Percentiles rank a stretch among this genome's conserved stretches.
Evolutionary conservation across 2,113 vertebrate species (phyloP).

Genomic region (Acanthisitta chloris): DNA sequence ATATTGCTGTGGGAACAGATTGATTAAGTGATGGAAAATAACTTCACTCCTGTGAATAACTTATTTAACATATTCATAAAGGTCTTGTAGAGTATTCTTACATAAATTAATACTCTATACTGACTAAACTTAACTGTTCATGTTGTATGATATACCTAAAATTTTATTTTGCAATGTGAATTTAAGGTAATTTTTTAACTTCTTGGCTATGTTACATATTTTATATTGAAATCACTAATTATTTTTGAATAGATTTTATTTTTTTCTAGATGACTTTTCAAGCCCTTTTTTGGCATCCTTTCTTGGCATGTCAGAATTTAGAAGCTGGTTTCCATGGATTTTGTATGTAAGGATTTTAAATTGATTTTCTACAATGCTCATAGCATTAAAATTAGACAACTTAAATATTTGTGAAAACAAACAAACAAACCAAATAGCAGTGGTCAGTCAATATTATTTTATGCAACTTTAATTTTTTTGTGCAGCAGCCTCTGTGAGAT

Average conservation of each 20-base stretch:
- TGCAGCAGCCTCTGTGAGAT: neutral
- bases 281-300: neutral
- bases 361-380: neutral
- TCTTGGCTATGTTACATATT: neutral
- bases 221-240: neutral
- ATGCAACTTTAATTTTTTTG: neutral
- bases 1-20: neutral
- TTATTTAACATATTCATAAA: neutral
- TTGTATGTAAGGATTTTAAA: neutral
- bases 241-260: neutral
- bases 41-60: neutral
- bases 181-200: neutral
- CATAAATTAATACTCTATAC: neutral
- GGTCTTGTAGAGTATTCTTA: neutral
- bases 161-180: neutral
- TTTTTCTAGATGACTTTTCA: neutral
- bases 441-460: neutral
- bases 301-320: neutral
- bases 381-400: neutral
- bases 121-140: neutral
- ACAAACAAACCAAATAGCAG: neutral
- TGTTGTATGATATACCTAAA: neutral
- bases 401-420: neutral
- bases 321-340: neutral
- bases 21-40: neutral